Conservation (phyloP, 2,888 invertebrate species). For the Halictus quadricinctus region DNA sequence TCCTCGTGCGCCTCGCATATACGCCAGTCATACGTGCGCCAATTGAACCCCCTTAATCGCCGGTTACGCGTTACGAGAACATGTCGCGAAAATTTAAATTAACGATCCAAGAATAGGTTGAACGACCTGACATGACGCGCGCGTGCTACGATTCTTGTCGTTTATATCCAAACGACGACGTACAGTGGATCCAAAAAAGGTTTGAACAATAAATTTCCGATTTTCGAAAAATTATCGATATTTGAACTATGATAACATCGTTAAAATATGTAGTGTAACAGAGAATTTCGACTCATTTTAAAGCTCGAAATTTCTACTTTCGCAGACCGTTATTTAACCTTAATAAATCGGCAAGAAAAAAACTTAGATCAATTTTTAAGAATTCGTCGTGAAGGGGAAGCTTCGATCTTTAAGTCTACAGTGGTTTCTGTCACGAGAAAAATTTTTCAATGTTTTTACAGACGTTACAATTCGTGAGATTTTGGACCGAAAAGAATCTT, state of each 20-base stretch:
- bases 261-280: not conserved
- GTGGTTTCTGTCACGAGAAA: not conserved
- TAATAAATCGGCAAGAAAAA: not conserved
- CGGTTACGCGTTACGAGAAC: slow-evolving; percentile 10
- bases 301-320: too few relatives aligned
- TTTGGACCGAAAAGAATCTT: not conserved
- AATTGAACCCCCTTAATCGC: slow-evolving; percentile 20
- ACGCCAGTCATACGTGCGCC: not conserved
- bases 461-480: not conserved
- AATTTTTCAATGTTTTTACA: not conserved
- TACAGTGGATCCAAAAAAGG: not conserved
- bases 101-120: slow-evolving; percentile 17
- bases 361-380: not conserved
- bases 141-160: not conserved
- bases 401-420: not conserved
- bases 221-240: not conserved
- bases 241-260: not conserved
- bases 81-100: slow-evolving; percentile 8
- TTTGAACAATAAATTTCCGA: too few relatives aligned
- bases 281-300: not conserved
- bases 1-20: not conserved
- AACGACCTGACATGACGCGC: not conserved
- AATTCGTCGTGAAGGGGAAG: not conserved
- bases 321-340: not conserved
- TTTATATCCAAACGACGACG: not conserved